phyloP scores from a whole-genome alignment of 1,140 invertebrate genomes.

The Diorhabda sublineata region DNA sequence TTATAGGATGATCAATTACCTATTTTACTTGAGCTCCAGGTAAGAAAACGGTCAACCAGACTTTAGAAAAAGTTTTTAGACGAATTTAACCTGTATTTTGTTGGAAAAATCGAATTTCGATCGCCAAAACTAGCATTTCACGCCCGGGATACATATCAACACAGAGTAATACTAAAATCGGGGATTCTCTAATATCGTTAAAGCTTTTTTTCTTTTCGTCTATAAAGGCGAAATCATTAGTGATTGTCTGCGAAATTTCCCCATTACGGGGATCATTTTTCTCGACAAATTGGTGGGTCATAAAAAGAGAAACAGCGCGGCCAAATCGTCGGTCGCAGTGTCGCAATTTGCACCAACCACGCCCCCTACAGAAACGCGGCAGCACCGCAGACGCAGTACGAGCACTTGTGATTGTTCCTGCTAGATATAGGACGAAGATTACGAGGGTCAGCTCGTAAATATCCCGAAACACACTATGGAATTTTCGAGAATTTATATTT shows the following conservation, averaged over 20 bases:
- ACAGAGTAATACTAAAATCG: too few species aligned
- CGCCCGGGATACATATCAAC: too few species aligned
- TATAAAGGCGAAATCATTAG: background rate
- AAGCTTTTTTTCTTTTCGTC: background rate
- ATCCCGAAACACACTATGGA: too few species aligned
- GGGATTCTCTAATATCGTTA: background rate
- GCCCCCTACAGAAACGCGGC: slow-evolving; percentile 27
- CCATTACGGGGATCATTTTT: slow-evolving; percentile 17
- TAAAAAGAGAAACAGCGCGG: slow-evolving; percentile 33
- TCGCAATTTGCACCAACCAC: slow-evolving; percentile 37
- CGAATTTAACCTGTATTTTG: too few species aligned
- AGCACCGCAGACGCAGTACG: slow-evolving; percentile 17
- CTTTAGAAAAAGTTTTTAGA: too few species aligned
- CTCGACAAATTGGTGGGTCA: slow-evolving; percentile 30
- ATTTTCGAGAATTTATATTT: too few species aligned
- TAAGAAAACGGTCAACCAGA: too few species aligned
- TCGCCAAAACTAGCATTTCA: too few species aligned
- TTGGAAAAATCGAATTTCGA: too few species aligned
- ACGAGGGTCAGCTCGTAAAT: too few species aligned
- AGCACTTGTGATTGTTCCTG: slow-evolving; percentile 5
- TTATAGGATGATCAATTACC: too few species aligned
- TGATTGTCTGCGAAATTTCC: background rate
- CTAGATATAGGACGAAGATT: background rate
- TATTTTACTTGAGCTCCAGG: too few species aligned
- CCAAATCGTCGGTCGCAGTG: slow-evolving; percentile 32